phyloP scores from a whole-genome alignment of 2,113 vertebrate species.

The Lophotis ruficrista region DNA sequence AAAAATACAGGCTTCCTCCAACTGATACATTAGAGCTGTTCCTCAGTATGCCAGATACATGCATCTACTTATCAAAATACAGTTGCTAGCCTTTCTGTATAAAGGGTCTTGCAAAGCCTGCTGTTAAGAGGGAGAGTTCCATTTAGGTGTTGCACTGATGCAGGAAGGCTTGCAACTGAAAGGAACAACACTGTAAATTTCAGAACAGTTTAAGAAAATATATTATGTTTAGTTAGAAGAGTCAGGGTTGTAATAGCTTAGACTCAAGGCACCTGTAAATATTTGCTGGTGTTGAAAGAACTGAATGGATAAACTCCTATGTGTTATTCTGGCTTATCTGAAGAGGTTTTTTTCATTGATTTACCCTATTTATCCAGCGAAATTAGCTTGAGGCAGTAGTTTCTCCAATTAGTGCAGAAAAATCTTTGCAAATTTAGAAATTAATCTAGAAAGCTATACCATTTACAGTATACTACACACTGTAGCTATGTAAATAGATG shows the following conservation, averaged over 20 bases:
- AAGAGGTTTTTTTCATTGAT: neutral
- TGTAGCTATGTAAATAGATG: neutral
- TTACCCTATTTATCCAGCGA: neutral
- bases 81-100: neutral
- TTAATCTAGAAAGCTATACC: neutral
- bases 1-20: neutral
- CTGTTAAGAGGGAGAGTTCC: neutral
- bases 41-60: neutral
- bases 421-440: neutral
- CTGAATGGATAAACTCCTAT: neutral
- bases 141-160: neutral
- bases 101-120: neutral
- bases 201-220: conserved; percentile 8
- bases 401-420: neutral
- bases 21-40: neutral
- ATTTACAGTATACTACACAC: neutral
- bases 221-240: neutral
- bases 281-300: conserved; percentile 77
- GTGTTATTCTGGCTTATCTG: neutral
- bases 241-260: neutral
- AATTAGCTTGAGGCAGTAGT: neutral
- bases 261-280: conserved; percentile 77
- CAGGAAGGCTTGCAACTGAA: neutral
- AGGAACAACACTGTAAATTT: neutral
- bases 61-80: neutral